These are phyloP conservation scores for Pelochelys cantorii DNA, from an alignment of 2,797 vertebrate genomes.

Conservation along the genomic window DNA sequence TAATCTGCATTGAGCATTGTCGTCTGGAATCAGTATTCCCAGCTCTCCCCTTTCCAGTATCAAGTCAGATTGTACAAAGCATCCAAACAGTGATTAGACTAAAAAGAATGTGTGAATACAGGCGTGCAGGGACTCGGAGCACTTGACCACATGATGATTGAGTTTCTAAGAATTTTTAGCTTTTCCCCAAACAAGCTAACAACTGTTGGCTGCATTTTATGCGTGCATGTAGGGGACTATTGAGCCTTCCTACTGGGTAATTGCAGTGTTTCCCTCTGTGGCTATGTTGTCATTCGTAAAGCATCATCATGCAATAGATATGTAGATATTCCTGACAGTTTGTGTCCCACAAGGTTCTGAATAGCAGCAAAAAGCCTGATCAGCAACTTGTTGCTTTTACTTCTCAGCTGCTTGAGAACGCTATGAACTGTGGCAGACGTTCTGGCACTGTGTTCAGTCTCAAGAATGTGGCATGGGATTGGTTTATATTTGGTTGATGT, in stretches of 20 bases:
- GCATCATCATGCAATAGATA: neutral
- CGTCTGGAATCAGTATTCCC: neutral
- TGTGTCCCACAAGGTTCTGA: neutral
- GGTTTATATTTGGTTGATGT: neutral
- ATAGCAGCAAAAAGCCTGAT: neutral
- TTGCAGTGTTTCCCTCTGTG: neutral
- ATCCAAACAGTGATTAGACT: neutral
- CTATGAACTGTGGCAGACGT: neutral
- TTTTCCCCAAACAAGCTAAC: too few species aligned
- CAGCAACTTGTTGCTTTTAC: neutral
- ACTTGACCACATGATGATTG: neutral
- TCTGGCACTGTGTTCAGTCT: neutral
- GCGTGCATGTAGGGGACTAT: too few species aligned
- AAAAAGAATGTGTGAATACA: neutral
- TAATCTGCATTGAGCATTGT: neutral
- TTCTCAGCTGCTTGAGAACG: neutral
- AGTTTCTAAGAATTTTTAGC: neutral
- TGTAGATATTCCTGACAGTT: neutral
- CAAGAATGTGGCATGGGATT: neutral
- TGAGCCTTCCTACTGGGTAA: neutral
- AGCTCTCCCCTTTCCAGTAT: too few species aligned
- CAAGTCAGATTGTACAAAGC: neutral
- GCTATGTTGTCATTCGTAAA: neutral
- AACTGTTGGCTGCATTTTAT: neutral
- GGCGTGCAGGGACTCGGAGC: neutral